Base-by-base conservation (phyloP, 2,797 vertebrate genomes). In the Chaetophractus vellerosus region DNA sequence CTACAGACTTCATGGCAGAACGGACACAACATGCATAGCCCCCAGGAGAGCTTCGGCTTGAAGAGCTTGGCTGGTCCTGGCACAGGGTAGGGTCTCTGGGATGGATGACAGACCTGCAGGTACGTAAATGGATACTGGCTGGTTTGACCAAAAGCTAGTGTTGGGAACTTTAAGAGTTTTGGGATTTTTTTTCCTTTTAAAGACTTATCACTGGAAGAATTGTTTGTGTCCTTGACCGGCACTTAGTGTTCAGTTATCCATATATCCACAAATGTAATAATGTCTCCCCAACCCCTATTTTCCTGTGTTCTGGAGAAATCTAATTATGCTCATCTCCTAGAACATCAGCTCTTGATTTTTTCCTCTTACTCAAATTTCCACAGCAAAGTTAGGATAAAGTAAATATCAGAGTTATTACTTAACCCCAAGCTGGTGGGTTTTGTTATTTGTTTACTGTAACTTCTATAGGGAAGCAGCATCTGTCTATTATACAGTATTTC, bases 351-450 rank as follows among this genome's bases (percentile, higher is more conserved):
- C 28, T 85, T 19, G 10, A n/a, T 80, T 66, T 88, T 50, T 78
- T 74, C 88, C 52, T 64, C 38, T 68, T 6, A 19, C n/a, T 36
- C 26, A 82, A 74, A 95, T 36, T 93, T 91, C 48, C 41, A 74
- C 4, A 82, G 41, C 31, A 74, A 86, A 76, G 33, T 92, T 79
- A 80, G 52, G 26, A 69, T 19, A 11, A 4, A 38, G 0, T 87
- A 80, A 41, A 8, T 64, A 59, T 55, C 6, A 66, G 48, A 69
- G 36, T n/a, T 52, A 57, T 12, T 48, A 57, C 12, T 89, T 71
- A 64, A 31, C 4, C 1, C 24, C 7, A 16, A 31, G 2, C 5
- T 71, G 79, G 31, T 23, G 9, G 48, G 63, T 83, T 84, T 23
- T 57, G 52, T 68, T 36, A 9, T 33, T 50, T 33, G 12, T 41